phyloP scores from a whole-genome alignment of 2,113 vertebrate species.

The Peucedramus taeniatus region DNA sequence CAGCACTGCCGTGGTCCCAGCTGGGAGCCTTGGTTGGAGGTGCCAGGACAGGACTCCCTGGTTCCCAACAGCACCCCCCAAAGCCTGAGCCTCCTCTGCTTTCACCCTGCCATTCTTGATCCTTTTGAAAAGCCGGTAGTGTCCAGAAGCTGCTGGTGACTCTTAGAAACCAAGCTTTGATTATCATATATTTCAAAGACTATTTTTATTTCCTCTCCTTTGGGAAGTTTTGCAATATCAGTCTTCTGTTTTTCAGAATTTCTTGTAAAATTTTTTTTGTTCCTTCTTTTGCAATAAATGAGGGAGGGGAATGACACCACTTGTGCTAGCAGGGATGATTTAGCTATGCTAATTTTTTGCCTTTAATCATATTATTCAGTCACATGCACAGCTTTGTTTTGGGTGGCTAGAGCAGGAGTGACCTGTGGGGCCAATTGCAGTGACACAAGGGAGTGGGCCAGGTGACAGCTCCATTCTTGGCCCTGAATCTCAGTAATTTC shows the following conservation, averaged over 20 bases:
- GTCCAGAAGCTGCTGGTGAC: neutral
- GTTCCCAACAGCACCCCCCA: neutral
- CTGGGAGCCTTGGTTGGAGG: neutral
- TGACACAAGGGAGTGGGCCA: neutral
- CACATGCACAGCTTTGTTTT: rapidly evolving
- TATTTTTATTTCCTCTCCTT: neutral
- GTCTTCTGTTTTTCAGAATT: neutral
- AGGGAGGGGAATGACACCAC: neutral
- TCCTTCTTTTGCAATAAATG: neutral
- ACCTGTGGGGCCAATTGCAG: neutral
- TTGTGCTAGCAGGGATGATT: neutral
- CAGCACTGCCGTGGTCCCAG: neutral
- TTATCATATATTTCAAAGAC: neutral
- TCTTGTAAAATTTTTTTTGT: neutral
- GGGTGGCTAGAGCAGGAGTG: neutral
- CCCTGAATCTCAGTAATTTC: neutral
- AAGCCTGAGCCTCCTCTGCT: neutral
- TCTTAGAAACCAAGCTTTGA: neutral
- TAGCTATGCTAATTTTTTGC: neutral
- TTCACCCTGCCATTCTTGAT: rapidly evolving
- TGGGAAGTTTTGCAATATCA: neutral
- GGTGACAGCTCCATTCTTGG: neutral
- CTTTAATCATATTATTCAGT: neutral
- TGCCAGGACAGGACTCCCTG: neutral
- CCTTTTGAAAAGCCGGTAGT: neutral